These are phyloP conservation scores for Diplodus puntazzo DNA, from an alignment of 2,797 vertebrate genomes.

Conservation along the genomic window DNA sequence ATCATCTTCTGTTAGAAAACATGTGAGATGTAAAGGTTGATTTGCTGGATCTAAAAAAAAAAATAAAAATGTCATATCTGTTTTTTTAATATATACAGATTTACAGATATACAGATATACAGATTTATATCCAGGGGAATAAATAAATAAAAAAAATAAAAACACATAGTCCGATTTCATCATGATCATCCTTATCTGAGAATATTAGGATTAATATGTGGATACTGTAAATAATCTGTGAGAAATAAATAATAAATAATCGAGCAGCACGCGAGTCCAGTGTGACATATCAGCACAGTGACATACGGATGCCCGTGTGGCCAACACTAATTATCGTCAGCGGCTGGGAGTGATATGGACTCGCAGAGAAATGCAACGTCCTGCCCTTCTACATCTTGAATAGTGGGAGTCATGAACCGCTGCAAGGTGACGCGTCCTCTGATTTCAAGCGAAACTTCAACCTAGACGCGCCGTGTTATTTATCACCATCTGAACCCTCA, in stretches of 20 bases:
- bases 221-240: not conserved
- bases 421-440: conserved; percentile 85
- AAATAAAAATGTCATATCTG: too few relatives aligned
- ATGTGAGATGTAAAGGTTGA: not conserved
- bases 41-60: not conserved
- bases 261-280: conserved; percentile 33
- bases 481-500: conserved; percentile 48
- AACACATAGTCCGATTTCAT: not conserved
- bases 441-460: conserved; percentile 76
- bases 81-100: too few relatives aligned
- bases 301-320: conserved; percentile 82
- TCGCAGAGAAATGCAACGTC: conserved; percentile 80
- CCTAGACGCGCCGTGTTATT: conserved; percentile 66
- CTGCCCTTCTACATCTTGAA: conserved; percentile 82
- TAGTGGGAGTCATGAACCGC: conserved; percentile 85
- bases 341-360: conserved; percentile 75
- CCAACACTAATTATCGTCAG: conserved; percentile 76
- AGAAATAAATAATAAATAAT: not conserved
- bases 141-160: not conserved
- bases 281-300: conserved; percentile 66
- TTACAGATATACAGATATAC: too few relatives aligned
- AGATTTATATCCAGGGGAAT: too few relatives aligned
- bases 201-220: conserved; percentile 2
- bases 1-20: too few relatives aligned
- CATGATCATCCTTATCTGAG: not conserved